Base-by-base conservation (phyloP, 2,888 invertebrate species). In the Portevinia maculata region DNA sequence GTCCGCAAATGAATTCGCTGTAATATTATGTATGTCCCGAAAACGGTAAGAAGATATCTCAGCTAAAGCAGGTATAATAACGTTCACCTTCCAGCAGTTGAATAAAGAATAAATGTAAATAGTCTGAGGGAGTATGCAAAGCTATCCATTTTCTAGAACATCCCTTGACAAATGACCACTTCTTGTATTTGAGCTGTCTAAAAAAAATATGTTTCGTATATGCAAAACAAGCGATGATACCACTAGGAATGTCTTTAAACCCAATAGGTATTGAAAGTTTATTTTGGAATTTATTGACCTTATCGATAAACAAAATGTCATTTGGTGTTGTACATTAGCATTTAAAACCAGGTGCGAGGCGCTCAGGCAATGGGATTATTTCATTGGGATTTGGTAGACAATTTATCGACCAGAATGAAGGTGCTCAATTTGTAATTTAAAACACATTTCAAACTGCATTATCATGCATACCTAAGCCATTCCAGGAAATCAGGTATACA, bases 241-340 rank as follows among this genome's bases (percentile, higher is more conserved):
- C 48, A 30, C 30, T 6, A 24, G 39, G 39, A 69, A 69, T 57
- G 57, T 17, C 17, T 53, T 46, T 37, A 24, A 44, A 46, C 28
- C 65, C 46, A 8, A n/a, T 21, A n/a, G 24, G 24, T 24, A 3
- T 24, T 24, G 24, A 32, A 34, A 37, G 73, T 57, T 65, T 74
- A 74, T 28, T 13, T 21, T 17, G 30, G 50, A 50, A 74, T 74
- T 74, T 74, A 74, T 74, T 74, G 65, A 50, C 30, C 50, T 32
- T 32, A 50, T 65, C 57, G 74, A 65, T 74, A 48, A 50, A 15
- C 64, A 46, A 52, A 53, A 34, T 28, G 50, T 62, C 71, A 53
- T 59, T n/a, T 13, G 34, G 32, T 1, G 21, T 24, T n/a, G 1
- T n/a, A 21, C 34, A 46, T 55, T 55, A 37, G 55, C 9, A n/a